Evolutionary conservation across 2,888 invertebrate genomes (phyloP).

Genomic region (Lagria hirta): DNA sequence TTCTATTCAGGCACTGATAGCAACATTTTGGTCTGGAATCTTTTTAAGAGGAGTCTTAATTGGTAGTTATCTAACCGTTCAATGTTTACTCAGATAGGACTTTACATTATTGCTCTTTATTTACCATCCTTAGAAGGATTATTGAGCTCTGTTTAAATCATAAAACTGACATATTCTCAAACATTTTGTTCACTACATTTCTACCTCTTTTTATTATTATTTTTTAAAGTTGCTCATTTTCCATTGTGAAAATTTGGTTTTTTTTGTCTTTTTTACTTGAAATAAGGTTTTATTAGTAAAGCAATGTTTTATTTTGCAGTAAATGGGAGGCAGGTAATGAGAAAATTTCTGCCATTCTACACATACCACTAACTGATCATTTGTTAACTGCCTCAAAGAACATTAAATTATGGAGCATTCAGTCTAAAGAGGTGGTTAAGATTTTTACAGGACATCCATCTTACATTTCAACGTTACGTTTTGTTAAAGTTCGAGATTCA

Average conservation of each 20-base stretch:
- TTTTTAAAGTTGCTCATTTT: no score
- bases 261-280: no score
- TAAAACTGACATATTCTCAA: no score
- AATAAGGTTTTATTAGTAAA: no score
- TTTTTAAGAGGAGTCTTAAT: constrained; percentile 55
- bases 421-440: constrained; percentile 60
- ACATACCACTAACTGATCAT: constrained; percentile 57
- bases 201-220: no score
- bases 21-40: constrained; percentile 60
- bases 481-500: constrained; percentile 42
- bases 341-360: constrained; percentile 62
- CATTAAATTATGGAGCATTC: constrained; percentile 67
- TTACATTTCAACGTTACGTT: constrained; percentile 57
- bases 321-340: constrained; percentile 68
- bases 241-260: constrained; percentile 10
- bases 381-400: constrained; percentile 51
- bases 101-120: no score
- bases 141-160: no score
- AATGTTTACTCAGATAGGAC: constrained; percentile 2
- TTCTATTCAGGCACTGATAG: constrained; percentile 61
- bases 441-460: constrained; percentile 67
- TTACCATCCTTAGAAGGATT: no score
- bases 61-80: constrained; percentile 47
- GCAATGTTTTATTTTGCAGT: no score
- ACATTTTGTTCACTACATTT: no score